These are phyloP conservation scores for Erpobdella octoculata DNA, from an alignment of 2,888 invertebrate genomes.

Conservation along the genomic window DNA sequence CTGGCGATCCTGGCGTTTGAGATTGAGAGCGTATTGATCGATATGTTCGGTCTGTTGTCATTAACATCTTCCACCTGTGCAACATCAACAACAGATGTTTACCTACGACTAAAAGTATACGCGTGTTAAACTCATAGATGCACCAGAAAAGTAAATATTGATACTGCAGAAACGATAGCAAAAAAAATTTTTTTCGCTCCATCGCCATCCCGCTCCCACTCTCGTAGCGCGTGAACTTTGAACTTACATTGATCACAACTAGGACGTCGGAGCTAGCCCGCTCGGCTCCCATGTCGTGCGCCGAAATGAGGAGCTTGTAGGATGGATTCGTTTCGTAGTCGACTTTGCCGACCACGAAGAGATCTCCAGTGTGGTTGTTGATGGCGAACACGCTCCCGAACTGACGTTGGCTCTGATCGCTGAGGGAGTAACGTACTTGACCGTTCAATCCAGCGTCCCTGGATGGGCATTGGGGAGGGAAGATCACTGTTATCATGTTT, in stretches of 20 bases:
- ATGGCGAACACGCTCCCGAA: constrained; percentile 34
- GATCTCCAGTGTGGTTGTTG: constrained; percentile 31
- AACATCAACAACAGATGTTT: too few relatives aligned
- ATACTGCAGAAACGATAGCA: neutral
- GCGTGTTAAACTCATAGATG: too few relatives aligned
- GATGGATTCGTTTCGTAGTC: constrained; percentile 34
- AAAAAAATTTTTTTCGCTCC: neutral
- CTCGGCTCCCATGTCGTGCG: constrained; percentile 34
- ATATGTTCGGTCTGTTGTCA: constrained; percentile 35
- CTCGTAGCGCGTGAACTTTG: too few relatives aligned
- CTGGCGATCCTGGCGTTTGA: constrained; percentile 24
- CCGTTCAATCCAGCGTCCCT: constrained; percentile 36
- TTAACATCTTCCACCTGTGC: constrained; percentile 35
- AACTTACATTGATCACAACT: constrained; percentile 33
- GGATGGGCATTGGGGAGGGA: too few relatives aligned
- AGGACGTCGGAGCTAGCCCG: constrained; percentile 31
- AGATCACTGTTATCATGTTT: too few relatives aligned
- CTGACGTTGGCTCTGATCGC: constrained; percentile 25
- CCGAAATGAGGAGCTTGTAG: constrained; percentile 35
- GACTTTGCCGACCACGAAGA: constrained; percentile 33
- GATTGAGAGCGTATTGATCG: constrained; percentile 34
- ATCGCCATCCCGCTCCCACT: too few relatives aligned
- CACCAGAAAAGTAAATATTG: too few relatives aligned
- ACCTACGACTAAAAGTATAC: too few relatives aligned
- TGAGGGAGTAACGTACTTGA: constrained; percentile 33